These are phyloP conservation scores for Variabilichromis moorii DNA, from an alignment of 2,113 vertebrate genomes.

Conservation along the genomic window DNA sequence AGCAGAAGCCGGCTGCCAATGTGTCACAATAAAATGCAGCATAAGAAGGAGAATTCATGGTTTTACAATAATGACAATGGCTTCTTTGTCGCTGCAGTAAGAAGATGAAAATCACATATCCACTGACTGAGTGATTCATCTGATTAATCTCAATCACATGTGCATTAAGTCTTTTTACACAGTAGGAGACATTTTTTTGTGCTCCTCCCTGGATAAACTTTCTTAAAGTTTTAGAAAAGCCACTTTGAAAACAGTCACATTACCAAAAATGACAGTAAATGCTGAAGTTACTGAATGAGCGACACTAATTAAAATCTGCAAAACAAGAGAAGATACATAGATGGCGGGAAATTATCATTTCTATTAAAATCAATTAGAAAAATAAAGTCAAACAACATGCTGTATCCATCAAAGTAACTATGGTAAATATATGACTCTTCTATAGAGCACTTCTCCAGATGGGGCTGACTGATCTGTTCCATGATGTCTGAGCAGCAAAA, in stretches of 20 bases:
- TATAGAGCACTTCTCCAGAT: background rate
- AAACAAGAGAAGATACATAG: slow-evolving; percentile 40
- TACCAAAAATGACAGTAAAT: slow-evolving; percentile 2
- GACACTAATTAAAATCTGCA: background rate
- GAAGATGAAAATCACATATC: background rate
- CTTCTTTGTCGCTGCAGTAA: background rate
- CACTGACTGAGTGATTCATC: background rate
- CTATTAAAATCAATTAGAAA: background rate
- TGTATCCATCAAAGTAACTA: background rate
- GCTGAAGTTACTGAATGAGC: background rate
- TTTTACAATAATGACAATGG: slow-evolving; percentile 2
- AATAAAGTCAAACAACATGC: slow-evolving; percentile 12
- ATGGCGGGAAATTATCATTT: slow-evolving; percentile 5
- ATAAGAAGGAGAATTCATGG: background rate
- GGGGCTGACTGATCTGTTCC: slow-evolving; percentile 24
- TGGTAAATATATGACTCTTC: background rate
- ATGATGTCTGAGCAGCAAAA: slow-evolving; percentile 6
- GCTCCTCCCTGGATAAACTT: background rate
- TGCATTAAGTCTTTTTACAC: background rate
- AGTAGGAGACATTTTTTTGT: background rate
- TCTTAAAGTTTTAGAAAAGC: background rate
- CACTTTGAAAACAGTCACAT: background rate
- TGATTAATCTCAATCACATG: background rate
- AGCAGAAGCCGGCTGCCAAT: background rate
- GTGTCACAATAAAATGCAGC: background rate